Base-by-base conservation (phyloP, 2,797 vertebrate genomes). In the Myripristis jacobus region DNA sequence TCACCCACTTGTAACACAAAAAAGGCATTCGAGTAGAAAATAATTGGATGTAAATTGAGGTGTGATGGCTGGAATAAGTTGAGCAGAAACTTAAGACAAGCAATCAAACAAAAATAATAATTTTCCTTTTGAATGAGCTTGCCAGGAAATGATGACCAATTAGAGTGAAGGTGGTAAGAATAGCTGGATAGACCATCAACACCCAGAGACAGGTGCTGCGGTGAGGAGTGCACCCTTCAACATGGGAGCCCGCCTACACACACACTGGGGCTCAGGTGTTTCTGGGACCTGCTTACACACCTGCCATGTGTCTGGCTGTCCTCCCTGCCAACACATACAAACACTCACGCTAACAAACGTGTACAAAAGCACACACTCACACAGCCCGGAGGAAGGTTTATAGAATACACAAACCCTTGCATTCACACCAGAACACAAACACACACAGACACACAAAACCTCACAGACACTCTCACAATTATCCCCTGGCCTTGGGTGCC, bases 221-320 rank as follows among this genome's bases (percentile, higher is more conserved):
- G 70, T 54, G 79, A 80, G 63, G 70, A 83, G 73, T 61, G 77
- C 80, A 82, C 75, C 65, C 77, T 79, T 84, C 85, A 80, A 77
- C 79, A 71, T 54, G 60, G 48, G 34, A 81, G 62, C 80, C 65
- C 76, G 80, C 76, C 79, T 71, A 72, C 75, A 66, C 63, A 77
- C 50, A 12, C 60, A 48, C 66, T 29, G 72, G 82, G 88, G 74
- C 88, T 88, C 91, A 90, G 89, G 87, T 91, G 90, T 83, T 88
- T 81, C 75, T 84, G 66, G 74, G 65, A 85, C 82, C 87, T 81
- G 81, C 84, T 89, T 82, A 82, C 80, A 89, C 82, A 87, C 76
- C 84, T 77, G 73, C 80, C 79, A 75, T 85, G 82, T 79, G 81
- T 85, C 86, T 76, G 63, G 70, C 76, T 75, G 73, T 83, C 78